Evolutionary conservation across 2,888 invertebrate species (phyloP).

Genomic region (Caenorhabditis uteleia): DNA sequence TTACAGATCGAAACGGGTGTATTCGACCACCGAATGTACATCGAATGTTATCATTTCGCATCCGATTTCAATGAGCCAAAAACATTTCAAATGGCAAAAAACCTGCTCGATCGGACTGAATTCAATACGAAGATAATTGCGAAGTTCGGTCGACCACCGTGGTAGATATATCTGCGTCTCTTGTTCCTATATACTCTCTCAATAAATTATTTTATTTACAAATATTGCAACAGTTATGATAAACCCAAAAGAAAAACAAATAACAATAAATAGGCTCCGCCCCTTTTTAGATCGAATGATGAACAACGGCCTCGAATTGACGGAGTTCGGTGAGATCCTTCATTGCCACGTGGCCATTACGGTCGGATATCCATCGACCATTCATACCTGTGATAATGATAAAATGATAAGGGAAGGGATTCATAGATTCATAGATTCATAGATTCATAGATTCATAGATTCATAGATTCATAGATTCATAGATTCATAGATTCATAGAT

Average conservation of each 20-base stretch:
- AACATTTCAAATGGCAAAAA: too few species aligned
- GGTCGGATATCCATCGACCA: conserved; percentile 64
- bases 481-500: too few species aligned
- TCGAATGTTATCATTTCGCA: too few species aligned
- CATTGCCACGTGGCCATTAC: conserved; percentile 68
- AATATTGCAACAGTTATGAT: not conserved
- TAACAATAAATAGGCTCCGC: conserved; percentile 6
- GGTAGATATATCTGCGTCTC: not conserved
- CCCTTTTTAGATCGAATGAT: conserved; percentile 68
- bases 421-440: too few species aligned
- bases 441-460: not conserved
- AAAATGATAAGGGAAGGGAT: conserved; percentile 47
- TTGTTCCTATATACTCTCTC: conserved; percentile 4
- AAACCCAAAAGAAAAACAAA: conserved; percentile 15
- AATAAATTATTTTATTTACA: conserved; percentile 10
- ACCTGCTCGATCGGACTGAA: too few species aligned
- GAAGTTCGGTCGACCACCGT: too few species aligned
- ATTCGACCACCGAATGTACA: too few species aligned
- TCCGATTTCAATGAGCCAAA: too few species aligned
- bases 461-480: too few species aligned
- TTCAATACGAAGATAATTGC: too few species aligned
- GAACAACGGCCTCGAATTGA: conserved; percentile 67
- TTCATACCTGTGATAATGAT: conserved; percentile 61
- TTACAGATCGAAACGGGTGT: too few species aligned
- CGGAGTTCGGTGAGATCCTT: conserved; percentile 68